Base-by-base conservation (phyloP, 2,113 vertebrate species). In the Gulo gulo region DNA sequence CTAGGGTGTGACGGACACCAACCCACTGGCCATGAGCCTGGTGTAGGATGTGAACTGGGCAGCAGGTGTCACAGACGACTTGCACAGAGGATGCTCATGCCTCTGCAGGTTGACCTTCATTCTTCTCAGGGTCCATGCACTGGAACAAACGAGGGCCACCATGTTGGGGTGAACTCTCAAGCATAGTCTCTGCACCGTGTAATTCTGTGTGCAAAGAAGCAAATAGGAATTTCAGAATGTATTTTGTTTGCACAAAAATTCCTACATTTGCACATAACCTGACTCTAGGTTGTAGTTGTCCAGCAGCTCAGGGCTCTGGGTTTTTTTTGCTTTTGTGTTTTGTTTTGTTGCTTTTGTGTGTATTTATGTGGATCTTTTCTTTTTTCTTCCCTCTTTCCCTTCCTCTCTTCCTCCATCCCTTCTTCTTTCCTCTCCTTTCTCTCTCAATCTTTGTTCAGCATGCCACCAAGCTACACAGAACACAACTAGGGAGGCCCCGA, bases 201-300 rank as follows among this genome's bases (percentile, higher is more conserved):
- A 59, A 80, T 92, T 76, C 18, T 81, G 1, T 92, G n/a, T 83
- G 39, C 13, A 82, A 24, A 45, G 50, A 57, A 50, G 14, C 71
- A 88, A 63, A 26, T 29, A 36, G 29, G 39, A 87, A 79, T 73
- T 89, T 55, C 69, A 95, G 47, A n/a, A 85, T 47, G 23, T 24
- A 23, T 95, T 95, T 85, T 59, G 13, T 91, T 78, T 95, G 55
- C 55, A 50, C 73, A 86, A 78, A 84, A 85, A 55, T 82, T 21
- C 16, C 7, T 89, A 71, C 73, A 73, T 89, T 91, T 85, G 3
- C 91, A 59, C 4, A 18, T 87, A 36, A 59, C 36, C 16, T 86
- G 57, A 86, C 65, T 84, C 26, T 8, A 45, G 63, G 9, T 92
- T 71, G 36, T 59, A 65, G 2, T 9, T n/a, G 34, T 57, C n/a